Conservation (phyloP, 1,140 invertebrate genomes). For the Procambarus clarkii region DNA sequence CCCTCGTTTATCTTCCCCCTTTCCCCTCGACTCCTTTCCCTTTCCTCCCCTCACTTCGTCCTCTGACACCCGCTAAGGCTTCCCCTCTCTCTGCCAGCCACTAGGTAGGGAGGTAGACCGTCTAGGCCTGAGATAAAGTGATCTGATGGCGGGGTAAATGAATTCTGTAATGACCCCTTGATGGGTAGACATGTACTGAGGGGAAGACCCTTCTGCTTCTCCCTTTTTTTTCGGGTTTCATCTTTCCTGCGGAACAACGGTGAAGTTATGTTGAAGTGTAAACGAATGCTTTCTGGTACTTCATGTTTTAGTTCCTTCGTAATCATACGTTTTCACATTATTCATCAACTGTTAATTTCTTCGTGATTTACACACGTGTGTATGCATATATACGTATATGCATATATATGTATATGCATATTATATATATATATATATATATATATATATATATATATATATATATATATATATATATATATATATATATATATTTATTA, state of each 20-base stretch:
- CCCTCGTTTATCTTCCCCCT: not conserved
- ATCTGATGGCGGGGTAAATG: conserved; percentile 6
- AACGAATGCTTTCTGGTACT: too few relatives aligned
- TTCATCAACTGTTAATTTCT: too few relatives aligned
- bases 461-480: too few relatives aligned
- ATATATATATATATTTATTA: too few relatives aligned
- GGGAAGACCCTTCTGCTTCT: not conserved
- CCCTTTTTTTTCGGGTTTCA: too few relatives aligned
- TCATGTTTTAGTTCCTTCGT: too few relatives aligned
- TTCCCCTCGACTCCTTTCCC: not conserved
- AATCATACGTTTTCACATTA: too few relatives aligned
- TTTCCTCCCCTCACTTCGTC: not conserved
- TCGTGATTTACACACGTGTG: not conserved
- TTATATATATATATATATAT: not conserved
- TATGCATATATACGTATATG: not conserved
- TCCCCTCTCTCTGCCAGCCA: not conserved
- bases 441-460: too few relatives aligned
- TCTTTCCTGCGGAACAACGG: too few relatives aligned
- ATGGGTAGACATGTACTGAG: not conserved
- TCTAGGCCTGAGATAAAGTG: conserved; percentile 13
- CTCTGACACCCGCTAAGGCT: not conserved
- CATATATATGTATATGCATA: not conserved
- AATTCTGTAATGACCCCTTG: not conserved
- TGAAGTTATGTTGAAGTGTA: too few relatives aligned
- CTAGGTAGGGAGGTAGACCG: not conserved